Percentiles rank a stretch among this genome's conserved stretches.
Conservation (phyloP, 1,140 invertebrate genomes). For the Eciton burchellii region DNA sequence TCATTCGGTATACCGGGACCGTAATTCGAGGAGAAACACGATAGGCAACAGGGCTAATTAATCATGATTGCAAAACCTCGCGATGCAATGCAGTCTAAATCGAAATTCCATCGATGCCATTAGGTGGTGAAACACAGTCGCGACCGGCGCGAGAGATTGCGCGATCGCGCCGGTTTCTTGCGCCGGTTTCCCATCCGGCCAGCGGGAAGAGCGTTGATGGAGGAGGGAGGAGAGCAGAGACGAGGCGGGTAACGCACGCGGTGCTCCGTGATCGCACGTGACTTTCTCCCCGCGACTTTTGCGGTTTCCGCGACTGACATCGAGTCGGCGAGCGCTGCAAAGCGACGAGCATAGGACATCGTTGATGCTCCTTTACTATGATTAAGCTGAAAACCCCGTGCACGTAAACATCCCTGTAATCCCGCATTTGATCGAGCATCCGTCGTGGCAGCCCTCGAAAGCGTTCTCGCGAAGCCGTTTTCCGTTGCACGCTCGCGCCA, state of each 20-base stretch:
- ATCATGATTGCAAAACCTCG: slow-evolving; percentile 19
- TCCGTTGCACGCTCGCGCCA: too few relatives aligned
- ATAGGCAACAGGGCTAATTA: slow-evolving; percentile 23
- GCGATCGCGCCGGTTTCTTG: slow-evolving; percentile 23
- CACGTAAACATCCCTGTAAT: slow-evolving; percentile 57
- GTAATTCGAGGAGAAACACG: neutral
- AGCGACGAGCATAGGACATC: slow-evolving; percentile 23
- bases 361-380: slow-evolving; percentile 70
- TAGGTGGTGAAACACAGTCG: slow-evolving; percentile 6
- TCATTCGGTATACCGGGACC: neutral
- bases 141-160: neutral
- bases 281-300: slow-evolving; percentile 53
- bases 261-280: slow-evolving; percentile 63
- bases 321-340: neutral
- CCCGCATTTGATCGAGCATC: slow-evolving; percentile 43
- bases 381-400: slow-evolving; percentile 65
- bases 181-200: neutral
- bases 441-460: slow-evolving; percentile 6
- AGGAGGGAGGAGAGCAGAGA: too few relatives aligned
- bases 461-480: neutral
- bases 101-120: slow-evolving; percentile 35
- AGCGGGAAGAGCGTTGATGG: too few relatives aligned
- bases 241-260: slow-evolving; percentile 24
- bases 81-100: slow-evolving; percentile 17
- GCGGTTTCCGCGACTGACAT: slow-evolving; percentile 27